Evolutionary conservation across 2,797 vertebrate genomes (phyloP).

Genomic region (Sebastes matsubarae): DNA sequence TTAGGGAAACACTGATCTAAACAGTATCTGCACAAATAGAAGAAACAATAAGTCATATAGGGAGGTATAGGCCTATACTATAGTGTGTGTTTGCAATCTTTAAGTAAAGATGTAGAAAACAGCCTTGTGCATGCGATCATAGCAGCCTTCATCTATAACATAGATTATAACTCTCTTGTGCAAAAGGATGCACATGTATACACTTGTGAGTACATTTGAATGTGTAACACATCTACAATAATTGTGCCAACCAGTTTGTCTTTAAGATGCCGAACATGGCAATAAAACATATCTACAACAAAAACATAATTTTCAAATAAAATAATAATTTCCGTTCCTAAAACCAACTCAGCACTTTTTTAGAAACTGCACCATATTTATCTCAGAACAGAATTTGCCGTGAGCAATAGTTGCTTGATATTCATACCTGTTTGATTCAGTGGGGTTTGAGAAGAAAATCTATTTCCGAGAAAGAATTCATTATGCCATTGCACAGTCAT

Average conservation of each 20-base stretch:
- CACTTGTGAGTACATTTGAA: not conserved
- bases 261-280: not conserved
- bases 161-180: too few species aligned
- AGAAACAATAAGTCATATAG: not conserved
- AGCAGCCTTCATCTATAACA: not conserved
- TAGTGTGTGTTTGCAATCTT: not conserved
- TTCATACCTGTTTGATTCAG: constrained; percentile 2
- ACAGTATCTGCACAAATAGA: not conserved
- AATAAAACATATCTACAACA: not conserved
- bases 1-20: too few species aligned
- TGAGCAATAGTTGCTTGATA: not conserved
- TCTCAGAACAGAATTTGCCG: not conserved
- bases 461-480: constrained; percentile 14
- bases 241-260: not conserved
- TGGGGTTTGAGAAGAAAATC: constrained; percentile 3
- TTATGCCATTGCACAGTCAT: not conserved
- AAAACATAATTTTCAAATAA: not conserved
- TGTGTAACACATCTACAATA: not conserved
- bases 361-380: constrained; percentile 1
- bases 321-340: not conserved
- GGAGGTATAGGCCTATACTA: not conserved
- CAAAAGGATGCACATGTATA: too few species aligned
- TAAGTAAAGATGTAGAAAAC: not conserved
- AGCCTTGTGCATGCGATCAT: not conserved
- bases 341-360: not conserved